Evolutionary conservation across 2,113 vertebrate genomes (phyloP).

Genomic region (Empidonax alnorum): DNA sequence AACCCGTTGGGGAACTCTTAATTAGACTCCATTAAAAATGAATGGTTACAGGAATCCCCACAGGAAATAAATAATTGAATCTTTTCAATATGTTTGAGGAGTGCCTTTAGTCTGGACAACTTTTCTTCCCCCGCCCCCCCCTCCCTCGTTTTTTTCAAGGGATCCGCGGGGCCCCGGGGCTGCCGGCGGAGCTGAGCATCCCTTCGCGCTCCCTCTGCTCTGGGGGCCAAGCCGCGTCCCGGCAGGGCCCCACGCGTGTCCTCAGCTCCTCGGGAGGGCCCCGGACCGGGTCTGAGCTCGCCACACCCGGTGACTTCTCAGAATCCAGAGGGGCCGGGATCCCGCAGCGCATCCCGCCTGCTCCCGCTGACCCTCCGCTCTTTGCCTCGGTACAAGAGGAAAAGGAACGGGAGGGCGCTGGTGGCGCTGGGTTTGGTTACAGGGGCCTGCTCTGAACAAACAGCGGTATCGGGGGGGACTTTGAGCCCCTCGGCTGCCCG

Average conservation of each 20-base stretch:
- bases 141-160: neutral
- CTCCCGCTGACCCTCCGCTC: neutral
- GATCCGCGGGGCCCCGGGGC: neutral
- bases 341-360: neutral
- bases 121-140: fast-evolving
- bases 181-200: neutral
- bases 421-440: neutral
- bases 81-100: neutral
- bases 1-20: slow-evolving; percentile 9
- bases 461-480: neutral
- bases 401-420: no score
- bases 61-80: slow-evolving; percentile 39
- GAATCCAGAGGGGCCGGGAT: neutral
- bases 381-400: fast-evolving
- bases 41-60: slow-evolving; percentile 19
- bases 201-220: no score
- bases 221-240: fast-evolving
- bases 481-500: no score
- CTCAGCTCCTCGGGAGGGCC: neutral
- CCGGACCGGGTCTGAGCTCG: no score
- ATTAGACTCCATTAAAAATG: slow-evolving; percentile 45
- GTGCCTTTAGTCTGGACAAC: neutral
- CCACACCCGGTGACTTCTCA: neutral
- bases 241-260: fast-evolving
- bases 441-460: fast-evolving